phyloP scores from a whole-genome alignment of 2,113 vertebrate species.

The Actenoides lindsayi region DNA sequence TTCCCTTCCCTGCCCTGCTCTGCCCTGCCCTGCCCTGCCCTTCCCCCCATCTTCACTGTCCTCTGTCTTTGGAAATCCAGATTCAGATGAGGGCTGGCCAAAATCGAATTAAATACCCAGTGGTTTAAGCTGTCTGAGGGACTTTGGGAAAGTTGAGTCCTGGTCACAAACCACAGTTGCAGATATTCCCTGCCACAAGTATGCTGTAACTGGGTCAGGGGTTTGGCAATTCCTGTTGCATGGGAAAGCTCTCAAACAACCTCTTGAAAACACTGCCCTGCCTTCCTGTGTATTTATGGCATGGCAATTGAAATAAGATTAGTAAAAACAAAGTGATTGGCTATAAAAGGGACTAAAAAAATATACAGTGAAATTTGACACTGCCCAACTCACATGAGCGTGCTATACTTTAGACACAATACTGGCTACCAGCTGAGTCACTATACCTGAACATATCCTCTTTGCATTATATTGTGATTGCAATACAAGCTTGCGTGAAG shows the following conservation, averaged over 20 bases:
- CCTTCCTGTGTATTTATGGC: neutral
- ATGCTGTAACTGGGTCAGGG: constrained; percentile 16
- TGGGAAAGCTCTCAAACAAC: neutral
- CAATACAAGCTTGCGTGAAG: neutral
- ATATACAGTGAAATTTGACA: neutral
- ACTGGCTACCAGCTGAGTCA: neutral
- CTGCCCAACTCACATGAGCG: rapidly evolving
- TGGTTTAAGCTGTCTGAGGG: neutral
- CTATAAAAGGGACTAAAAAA: neutral
- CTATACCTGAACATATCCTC: neutral
- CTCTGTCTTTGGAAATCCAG: neutral
- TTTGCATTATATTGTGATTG: neutral
- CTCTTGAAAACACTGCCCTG: neutral
- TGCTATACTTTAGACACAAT: neutral
- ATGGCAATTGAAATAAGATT: neutral
- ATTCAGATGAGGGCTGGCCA: neutral
- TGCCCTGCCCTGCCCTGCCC: neutral
- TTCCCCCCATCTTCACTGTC: neutral
- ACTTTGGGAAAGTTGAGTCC: neutral
- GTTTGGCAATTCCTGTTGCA: neutral
- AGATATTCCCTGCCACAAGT: neutral
- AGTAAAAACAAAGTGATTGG: neutral
- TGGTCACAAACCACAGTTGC: neutral
- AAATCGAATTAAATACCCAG: neutral
- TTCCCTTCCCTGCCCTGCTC: too few species aligned